These are phyloP conservation scores for Pipistrellus pygmaeus DNA, from an alignment of 2,797 vertebrate genomes.

Conservation along the genomic window DNA sequence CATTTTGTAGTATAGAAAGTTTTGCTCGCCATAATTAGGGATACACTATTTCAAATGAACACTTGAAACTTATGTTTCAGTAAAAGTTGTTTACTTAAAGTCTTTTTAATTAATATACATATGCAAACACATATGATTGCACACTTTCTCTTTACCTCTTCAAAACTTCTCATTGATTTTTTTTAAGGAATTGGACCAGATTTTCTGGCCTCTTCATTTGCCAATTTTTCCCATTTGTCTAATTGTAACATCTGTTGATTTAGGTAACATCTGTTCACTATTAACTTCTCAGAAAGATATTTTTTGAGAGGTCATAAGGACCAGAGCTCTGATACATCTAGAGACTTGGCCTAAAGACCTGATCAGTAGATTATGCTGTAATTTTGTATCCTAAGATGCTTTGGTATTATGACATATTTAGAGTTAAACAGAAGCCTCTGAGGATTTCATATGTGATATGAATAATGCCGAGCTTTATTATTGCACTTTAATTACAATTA, in stretches of 20 bases:
- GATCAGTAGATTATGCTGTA: neutral
- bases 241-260: constrained; percentile 78
- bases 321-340: constrained; percentile 41
- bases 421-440: neutral
- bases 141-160: constrained; percentile 52
- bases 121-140: neutral
- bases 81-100: constrained; percentile 24
- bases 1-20: neutral
- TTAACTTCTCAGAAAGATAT: constrained; percentile 78
- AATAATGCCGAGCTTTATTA: neutral
- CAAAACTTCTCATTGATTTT: constrained; percentile 52
- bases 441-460: constrained; percentile 14
- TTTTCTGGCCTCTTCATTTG: constrained; percentile 63
- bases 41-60: constrained; percentile 10
- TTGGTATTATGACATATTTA: neutral
- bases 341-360: constrained; percentile 48
- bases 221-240: constrained; percentile 74
- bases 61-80: constrained; percentile 1
- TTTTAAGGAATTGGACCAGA: constrained; percentile 54
- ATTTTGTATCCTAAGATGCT: neutral
- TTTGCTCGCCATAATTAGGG: neutral
- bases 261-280: constrained; percentile 79
- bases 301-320: constrained; percentile 72
- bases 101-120: constrained; percentile 21
- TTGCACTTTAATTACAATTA: constrained; percentile 39